Percentiles rank a stretch among this genome's conserved stretches.
Evolutionary conservation across 2,888 invertebrate species (phyloP).

Genomic region (Maniola hyperantus): DNA sequence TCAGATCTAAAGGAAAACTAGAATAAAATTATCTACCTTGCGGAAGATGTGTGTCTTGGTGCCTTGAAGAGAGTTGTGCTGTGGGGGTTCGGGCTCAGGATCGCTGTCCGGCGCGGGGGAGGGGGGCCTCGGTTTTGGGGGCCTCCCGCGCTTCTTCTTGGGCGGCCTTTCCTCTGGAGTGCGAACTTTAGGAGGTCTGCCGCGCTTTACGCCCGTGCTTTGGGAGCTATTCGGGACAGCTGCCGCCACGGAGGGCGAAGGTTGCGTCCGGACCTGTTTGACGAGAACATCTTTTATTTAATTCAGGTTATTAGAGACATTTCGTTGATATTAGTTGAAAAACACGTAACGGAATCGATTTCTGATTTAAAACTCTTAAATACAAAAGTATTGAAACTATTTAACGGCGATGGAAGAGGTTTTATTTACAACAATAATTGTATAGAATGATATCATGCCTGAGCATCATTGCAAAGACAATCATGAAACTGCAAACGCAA

Average conservation of each 20-base stretch:
- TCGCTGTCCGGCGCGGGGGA: slow-evolving; percentile 49
- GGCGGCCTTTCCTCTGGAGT: slow-evolving; percentile 63
- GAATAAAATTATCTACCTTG: slow-evolving; percentile 52
- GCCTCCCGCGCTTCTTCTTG: slow-evolving; percentile 71
- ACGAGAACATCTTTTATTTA: not conserved
- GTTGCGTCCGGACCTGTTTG: slow-evolving; percentile 40
- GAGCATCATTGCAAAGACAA: not conserved
- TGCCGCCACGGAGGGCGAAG: slow-evolving; percentile 39
- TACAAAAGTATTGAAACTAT: too few species aligned
- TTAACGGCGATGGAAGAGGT: too few species aligned
- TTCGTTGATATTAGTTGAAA: not conserved
- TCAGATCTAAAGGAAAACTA: not conserved
- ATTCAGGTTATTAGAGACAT: not conserved
- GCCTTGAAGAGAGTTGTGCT: slow-evolving; percentile 56
- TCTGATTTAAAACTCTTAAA: too few species aligned
- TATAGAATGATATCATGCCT: too few species aligned
- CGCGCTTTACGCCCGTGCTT: slow-evolving; percentile 67
- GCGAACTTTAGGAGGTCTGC: slow-evolving; percentile 77
- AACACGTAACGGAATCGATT: not conserved
- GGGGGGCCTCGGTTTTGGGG: slow-evolving; percentile 60
- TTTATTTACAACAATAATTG: too few species aligned
- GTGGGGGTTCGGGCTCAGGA: slow-evolving; percentile 45
- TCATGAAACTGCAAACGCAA: not conserved
- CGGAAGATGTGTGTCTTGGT: slow-evolving; percentile 73
- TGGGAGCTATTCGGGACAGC: slow-evolving; percentile 52